phyloP scores from a whole-genome alignment of 2,113 vertebrate species.

The Tinamus guttatus region DNA sequence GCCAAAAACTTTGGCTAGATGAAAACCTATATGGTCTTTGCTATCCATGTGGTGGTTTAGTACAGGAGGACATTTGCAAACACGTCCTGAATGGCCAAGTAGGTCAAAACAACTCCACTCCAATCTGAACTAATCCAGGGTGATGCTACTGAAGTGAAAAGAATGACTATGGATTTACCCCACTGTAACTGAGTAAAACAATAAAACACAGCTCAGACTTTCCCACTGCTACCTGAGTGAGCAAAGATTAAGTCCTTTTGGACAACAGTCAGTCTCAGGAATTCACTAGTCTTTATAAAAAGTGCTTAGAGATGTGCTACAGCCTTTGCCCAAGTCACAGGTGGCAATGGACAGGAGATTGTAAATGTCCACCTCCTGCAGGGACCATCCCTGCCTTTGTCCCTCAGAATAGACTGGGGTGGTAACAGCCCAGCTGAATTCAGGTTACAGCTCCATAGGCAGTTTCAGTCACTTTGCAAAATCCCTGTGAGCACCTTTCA shows the following conservation, averaged over 20 bases:
- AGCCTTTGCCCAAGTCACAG: neutral
- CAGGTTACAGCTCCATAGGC: neutral
- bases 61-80: neutral
- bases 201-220: constrained; percentile 3
- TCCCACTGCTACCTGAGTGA: neutral
- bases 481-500: neutral
- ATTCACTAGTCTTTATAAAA: neutral
- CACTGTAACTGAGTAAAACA: neutral
- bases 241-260: neutral
- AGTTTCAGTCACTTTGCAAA: fast-evolving
- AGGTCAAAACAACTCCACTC: neutral
- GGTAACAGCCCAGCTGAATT: neutral
- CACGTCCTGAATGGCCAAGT: neutral
- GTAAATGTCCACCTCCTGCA: neutral
- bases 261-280: fast-evolving
- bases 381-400: neutral
- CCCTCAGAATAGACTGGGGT: neutral
- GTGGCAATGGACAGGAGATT: neutral
- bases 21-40: neutral
- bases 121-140: neutral
- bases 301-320: neutral
- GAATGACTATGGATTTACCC: neutral
- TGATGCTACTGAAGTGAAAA: neutral
- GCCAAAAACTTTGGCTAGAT: neutral
- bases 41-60: fast-evolving